A percentile compares a stretch with the other conserved stretches of the same genome.
phyloP scores from a whole-genome alignment of 2,113 vertebrate species.

The Rhadina sibilatrix region DNA sequence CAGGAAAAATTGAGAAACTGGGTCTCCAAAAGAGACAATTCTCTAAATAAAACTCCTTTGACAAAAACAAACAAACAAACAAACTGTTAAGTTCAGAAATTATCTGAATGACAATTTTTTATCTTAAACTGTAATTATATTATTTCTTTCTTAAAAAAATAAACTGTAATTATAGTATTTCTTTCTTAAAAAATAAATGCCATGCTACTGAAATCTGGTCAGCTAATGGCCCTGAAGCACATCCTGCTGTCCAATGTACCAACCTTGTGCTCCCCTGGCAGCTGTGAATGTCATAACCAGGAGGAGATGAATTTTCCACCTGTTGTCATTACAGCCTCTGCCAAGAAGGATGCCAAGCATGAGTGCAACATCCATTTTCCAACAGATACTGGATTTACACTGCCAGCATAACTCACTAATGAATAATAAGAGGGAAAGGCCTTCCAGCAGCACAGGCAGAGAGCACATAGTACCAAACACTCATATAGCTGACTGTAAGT shows the following conservation, averaged over 20 bases:
- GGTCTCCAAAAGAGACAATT: not conserved
- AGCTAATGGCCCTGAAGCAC: not conserved
- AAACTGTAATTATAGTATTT: not conserved
- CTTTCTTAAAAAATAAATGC: not conserved
- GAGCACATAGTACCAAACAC: not conserved
- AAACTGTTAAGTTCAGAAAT: not conserved
- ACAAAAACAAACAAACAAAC: too few species aligned
- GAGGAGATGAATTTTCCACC: not conserved
- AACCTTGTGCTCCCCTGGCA: not conserved
- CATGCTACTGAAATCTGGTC: not conserved
- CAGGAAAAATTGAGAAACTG: not conserved
- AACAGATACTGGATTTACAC: not conserved
- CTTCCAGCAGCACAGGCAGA: not conserved
- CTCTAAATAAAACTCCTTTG: not conserved
- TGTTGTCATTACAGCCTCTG: not conserved
- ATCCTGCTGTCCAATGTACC: not conserved
- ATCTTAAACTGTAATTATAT: not conserved
- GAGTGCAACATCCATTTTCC: not conserved
- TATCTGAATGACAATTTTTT: not conserved
- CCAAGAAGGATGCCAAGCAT: not conserved
- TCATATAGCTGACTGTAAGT: not conserved
- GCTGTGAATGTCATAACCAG: not conserved
- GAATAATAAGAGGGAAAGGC: not conserved
- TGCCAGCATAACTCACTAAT: not conserved
- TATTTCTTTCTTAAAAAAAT: not conserved